Evolutionary conservation across 2,888 invertebrate species (phyloP).

Genomic region (Ichneumon xanthorius): DNA sequence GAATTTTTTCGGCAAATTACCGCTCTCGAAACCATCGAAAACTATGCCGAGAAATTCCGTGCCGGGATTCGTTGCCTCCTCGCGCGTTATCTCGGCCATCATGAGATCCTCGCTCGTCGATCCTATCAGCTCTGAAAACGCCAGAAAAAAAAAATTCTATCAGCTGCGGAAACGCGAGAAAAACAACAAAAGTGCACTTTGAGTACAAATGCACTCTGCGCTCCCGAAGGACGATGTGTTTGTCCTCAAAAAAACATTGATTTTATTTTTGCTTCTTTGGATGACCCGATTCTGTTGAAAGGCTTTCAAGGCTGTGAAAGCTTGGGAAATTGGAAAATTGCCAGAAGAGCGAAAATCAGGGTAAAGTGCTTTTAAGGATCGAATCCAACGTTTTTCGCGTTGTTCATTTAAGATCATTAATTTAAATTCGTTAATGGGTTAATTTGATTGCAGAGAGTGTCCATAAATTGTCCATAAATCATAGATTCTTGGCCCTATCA

Average conservation of each 20-base stretch:
- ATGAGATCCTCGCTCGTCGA: constrained; percentile 77
- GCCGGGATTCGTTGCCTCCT: constrained; percentile 68
- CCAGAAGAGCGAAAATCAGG: neutral
- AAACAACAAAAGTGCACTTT: too few species aligned
- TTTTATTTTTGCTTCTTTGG: neutral
- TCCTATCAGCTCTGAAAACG: constrained; percentile 71
- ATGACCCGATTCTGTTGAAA: neutral
- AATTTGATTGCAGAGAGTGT: too few species aligned
- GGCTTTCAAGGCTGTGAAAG: neutral
- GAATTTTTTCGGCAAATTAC: constrained; percentile 71
- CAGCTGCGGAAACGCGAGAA: neutral
- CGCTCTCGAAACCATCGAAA: constrained; percentile 72
- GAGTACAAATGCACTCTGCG: too few species aligned
- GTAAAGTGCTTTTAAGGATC: neutral
- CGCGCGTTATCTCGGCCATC: constrained; percentile 72
- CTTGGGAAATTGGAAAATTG: neutral
- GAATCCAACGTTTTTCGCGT: neutral
- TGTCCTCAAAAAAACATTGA: neutral
- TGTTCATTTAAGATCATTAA: too few species aligned
- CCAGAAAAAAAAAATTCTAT: constrained; percentile 1
- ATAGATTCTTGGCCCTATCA: too few species aligned
- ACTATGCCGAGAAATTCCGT: constrained; percentile 75
- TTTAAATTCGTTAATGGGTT: too few species aligned
- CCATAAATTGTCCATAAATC: too few species aligned
- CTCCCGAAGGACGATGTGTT: neutral